Conservation (phyloP, 2,113 vertebrate genomes). For the Physeter macrocephalus region DNA sequence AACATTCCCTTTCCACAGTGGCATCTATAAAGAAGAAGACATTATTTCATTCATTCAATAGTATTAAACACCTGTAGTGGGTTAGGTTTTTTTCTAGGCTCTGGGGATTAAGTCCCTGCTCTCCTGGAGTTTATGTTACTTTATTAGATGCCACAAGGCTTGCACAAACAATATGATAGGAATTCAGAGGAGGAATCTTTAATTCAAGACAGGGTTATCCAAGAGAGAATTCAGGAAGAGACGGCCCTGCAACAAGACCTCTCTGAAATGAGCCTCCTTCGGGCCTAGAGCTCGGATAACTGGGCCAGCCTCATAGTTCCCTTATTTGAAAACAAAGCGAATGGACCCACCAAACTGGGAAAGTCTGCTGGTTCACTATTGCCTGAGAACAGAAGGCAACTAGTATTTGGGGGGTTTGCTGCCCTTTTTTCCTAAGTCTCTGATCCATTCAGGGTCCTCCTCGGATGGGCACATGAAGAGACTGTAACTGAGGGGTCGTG, state of each 20-base stretch:
- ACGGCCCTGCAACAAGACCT: fast-evolving
- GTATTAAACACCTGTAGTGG: neutral
- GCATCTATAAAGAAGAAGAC: neutral
- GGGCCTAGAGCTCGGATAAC: neutral
- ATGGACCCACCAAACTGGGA: neutral
- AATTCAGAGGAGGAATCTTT: neutral
- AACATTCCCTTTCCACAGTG: neutral
- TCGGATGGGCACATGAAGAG: neutral
- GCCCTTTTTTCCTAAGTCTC: neutral
- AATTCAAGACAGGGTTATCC: neutral
- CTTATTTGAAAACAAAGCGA: neutral
- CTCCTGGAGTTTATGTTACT: fast-evolving
- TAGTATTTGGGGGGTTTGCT: neutral
- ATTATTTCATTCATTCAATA: neutral
- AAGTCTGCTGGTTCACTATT: neutral
- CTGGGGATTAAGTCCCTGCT: neutral
- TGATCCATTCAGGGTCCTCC: neutral
- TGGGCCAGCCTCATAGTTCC: neutral
- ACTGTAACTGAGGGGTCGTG: neutral
- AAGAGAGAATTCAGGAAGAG: neutral
- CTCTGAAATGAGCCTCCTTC: neutral
- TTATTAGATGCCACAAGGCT: neutral
- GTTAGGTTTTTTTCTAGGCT: neutral
- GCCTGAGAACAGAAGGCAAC: neutral
- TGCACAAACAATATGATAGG: no score